Evolutionary conservation across 2,113 vertebrate genomes (phyloP), one percentile per base, ranked within the genome.

Genomic region (Oncorhynchus tshawytscha): DNA sequence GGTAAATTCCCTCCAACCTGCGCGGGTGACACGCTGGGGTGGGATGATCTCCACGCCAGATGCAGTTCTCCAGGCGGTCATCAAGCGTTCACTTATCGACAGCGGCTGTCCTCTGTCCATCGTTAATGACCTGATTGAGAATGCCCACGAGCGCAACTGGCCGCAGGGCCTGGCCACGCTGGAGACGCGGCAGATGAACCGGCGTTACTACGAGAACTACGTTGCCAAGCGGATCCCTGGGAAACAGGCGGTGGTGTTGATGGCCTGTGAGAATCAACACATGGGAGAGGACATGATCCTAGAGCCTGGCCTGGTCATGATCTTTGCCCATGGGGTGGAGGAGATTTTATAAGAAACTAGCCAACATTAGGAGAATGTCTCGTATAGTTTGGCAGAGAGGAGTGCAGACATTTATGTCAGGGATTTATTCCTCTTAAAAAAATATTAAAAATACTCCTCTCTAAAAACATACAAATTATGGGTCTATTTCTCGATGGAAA

Each of bases 251-350:
- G 97, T 99, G 74, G 97, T 99, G 71, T 96, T 98, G 90, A 97
- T 99, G 97, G 97, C 97, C 85, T 99, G 97, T 1, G 97, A 99
- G 88, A 99, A 99, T 89, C 97, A 98, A 88, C 97, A 99, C 83
- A 99, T 99, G 97, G 97, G 97, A 0, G 97, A 99, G 78, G 97
- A 98, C 89, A 99, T 99, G 97, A 98, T 99, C 87, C 93, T 99
- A 75, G 97, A 99, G 88, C 97, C 97, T 0, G 97, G 97, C 8
- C 92, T 99, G 64, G 97, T 99, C 79, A 98, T 99, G 97, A 98
- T 99, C 75, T 99, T 99, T 75, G 97, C 97, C 0, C 97, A 98
- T 1, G 97, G 97, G 0, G 96, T 99, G 75, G 97, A 99, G 84
- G 97, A 99, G 39, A 45, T 45, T 45, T 45, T 45, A 11, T 11